Conservation (phyloP, 1,140 invertebrate genomes). For the Microvelia longipes region DNA sequence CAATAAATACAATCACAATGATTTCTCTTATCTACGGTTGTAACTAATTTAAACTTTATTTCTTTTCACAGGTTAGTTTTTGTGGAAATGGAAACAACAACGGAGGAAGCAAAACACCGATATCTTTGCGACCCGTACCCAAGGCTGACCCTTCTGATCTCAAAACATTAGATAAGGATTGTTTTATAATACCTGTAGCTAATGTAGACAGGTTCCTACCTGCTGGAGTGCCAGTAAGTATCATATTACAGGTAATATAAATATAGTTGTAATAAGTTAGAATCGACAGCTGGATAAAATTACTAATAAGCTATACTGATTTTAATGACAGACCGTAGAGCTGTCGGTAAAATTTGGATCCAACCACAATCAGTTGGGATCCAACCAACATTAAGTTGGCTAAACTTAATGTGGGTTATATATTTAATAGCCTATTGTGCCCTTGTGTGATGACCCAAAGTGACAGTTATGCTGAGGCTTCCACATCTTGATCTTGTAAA, state of each 20-base stretch:
- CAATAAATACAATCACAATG: no score
- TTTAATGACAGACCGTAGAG: no score
- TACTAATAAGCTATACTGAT: no score
- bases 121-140: constrained; percentile 31
- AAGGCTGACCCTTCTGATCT: constrained; percentile 51
- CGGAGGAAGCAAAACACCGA: constrained; percentile 19
- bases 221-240: constrained; percentile 63
- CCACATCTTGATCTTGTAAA: no score
- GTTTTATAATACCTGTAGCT: constrained; percentile 76
- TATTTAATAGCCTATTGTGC: no score
- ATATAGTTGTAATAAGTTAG: no score
- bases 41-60: no score
- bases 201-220: constrained; percentile 69
- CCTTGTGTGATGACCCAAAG: no score
- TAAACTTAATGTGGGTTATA: no score
- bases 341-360: background rate
- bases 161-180: constrained; percentile 63
- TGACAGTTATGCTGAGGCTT: no score
- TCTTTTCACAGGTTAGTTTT: constrained; percentile 24
- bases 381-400: background rate
- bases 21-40: no score
- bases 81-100: constrained; percentile 13
- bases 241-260: constrained; percentile 6
- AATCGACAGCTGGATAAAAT: no score
- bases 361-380: background rate